phyloP scores from a whole-genome alignment of 2,888 invertebrate species.

The Achlya flavicornis region DNA sequence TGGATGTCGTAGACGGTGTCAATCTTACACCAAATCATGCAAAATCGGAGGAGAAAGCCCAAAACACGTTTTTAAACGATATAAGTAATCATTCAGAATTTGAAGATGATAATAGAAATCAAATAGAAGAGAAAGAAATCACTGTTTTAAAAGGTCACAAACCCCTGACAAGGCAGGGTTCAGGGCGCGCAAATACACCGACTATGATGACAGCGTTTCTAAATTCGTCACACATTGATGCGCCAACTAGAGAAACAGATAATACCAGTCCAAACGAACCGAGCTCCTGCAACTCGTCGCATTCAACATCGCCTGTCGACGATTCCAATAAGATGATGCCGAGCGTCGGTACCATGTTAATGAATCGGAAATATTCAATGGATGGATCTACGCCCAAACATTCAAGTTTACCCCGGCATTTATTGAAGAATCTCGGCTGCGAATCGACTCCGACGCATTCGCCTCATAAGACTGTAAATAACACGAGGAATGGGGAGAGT shows the following conservation, averaged over 20 bases:
- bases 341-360: constrained; percentile 70
- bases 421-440: constrained; percentile 71
- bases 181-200: constrained; percentile 82
- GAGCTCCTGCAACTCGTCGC: constrained; percentile 75
- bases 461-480: constrained; percentile 55
- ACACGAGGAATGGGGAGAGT: constrained; percentile 58
- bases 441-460: constrained; percentile 76
- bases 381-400: constrained; percentile 75
- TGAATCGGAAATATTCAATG: constrained; percentile 75
- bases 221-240: constrained; percentile 72
- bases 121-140: constrained; percentile 80
- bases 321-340: constrained; percentile 60
- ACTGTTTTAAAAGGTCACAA: constrained; percentile 85
- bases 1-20: constrained; percentile 60
- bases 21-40: constrained; percentile 69
- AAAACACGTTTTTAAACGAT: constrained; percentile 75
- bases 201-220: constrained; percentile 79
- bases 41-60: constrained; percentile 78
- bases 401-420: constrained; percentile 75
- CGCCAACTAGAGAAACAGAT: constrained; percentile 56
- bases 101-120: constrained; percentile 79
- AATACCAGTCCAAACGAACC: constrained; percentile 67
- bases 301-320: constrained; percentile 72
- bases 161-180: constrained; percentile 87
- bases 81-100: constrained; percentile 78